These are phyloP conservation scores for Sialis fuliginosa DNA, from an alignment of 2,888 invertebrate genomes.

Conservation along the genomic window DNA sequence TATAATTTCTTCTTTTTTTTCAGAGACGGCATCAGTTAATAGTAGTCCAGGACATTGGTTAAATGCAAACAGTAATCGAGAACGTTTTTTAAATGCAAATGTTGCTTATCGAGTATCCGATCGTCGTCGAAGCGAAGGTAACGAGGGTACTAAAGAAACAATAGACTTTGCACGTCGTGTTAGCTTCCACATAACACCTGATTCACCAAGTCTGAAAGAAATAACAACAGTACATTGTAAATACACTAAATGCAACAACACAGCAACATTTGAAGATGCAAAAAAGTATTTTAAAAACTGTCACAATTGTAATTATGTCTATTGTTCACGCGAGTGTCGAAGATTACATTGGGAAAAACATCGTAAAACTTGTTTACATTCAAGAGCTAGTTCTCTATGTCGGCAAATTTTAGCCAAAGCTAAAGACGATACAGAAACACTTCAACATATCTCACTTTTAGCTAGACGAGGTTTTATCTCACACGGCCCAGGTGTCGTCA, in stretches of 20 bases:
- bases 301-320: conserved; percentile 88
- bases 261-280: conserved; percentile 56
- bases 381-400: conserved; percentile 77
- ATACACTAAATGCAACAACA: conserved; percentile 63
- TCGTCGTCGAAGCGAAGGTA: conserved; percentile 46
- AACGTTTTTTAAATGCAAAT: background rate
- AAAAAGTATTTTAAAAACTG: conserved; percentile 75
- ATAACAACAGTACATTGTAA: conserved; percentile 35
- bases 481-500: conserved; percentile 80
- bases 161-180: conserved; percentile 28
- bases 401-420: conserved; percentile 66
- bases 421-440: conserved; percentile 57
- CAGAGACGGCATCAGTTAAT: conserved; percentile 30
- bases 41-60: conserved; percentile 20
- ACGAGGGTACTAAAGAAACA: conserved; percentile 25
- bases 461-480: conserved; percentile 70
- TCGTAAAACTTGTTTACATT: conserved; percentile 76
- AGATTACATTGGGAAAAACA: conserved; percentile 88
- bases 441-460: conserved; percentile 62
- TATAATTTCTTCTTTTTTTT: conserved; percentile 9
- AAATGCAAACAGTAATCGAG: background rate
- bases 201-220: conserved; percentile 12
- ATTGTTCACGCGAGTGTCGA: conserved; percentile 84
- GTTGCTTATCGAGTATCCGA: conserved; percentile 10
- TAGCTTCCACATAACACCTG: conserved; percentile 37